Evolutionary conservation across 2,113 vertebrate genomes (phyloP).

Genomic region (Austrofundulus limnaeus): DNA sequence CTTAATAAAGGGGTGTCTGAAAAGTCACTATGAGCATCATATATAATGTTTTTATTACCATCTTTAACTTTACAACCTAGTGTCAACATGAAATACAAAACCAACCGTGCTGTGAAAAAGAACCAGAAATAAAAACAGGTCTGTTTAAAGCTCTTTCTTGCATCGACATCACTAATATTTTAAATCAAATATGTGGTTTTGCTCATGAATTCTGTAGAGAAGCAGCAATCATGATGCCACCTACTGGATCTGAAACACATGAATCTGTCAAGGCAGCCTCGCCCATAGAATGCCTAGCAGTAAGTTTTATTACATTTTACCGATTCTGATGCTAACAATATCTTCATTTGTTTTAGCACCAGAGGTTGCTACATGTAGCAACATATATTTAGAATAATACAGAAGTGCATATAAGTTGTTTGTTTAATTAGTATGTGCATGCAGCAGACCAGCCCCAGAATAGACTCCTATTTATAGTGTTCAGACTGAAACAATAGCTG

Average conservation of each 20-base stretch:
- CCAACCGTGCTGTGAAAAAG: constrained; percentile 5
- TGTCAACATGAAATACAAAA: constrained; percentile 12
- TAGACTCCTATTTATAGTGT: neutral
- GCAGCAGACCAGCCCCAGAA: no score
- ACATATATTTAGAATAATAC: no score
- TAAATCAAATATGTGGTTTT: neutral
- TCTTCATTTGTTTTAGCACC: no score
- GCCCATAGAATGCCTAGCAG: no score
- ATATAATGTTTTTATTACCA: constrained; percentile 23
- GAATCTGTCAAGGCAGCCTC: no score
- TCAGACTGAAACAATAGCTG: neutral
- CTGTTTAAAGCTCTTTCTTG: neutral
- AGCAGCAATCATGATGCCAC: neutral
- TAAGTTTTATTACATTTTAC: no score
- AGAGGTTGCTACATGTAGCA: no score
- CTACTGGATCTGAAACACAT: neutral
- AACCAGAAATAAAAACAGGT: constrained; percentile 3
- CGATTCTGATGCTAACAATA: no score
- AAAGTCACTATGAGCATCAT: constrained; percentile 11
- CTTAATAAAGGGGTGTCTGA: constrained; percentile 24
- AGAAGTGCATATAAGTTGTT: no score
- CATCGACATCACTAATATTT: neutral
- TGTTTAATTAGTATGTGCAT: no score
- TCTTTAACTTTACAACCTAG: constrained; percentile 19
- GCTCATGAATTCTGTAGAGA: neutral